Base-by-base conservation (phyloP, 1,140 invertebrate species). In the Aricia agestis region DNA sequence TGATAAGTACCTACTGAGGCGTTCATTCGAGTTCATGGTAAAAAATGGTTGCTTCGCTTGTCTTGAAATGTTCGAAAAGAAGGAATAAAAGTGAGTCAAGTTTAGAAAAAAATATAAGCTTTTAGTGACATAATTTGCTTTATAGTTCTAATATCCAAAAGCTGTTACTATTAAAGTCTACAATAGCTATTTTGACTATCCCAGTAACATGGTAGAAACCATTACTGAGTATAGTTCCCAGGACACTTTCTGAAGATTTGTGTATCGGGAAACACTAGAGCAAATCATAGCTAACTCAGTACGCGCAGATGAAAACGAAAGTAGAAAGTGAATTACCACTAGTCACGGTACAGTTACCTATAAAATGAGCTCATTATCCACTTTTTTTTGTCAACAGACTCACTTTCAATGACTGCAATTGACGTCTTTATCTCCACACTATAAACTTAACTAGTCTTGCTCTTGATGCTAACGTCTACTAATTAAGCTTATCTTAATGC, bases 281-380 rank as follows among this genome's bases (percentile, higher is more conserved):
- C 6, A 63, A 19, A 9, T 10, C 59, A 63, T 10, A 63, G 59
- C 59, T 63, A n/a, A 19, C 59, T 63, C 59, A 63, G 17, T 19
- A 63, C 59, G 59, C 59, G 59, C 59, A 11, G 19, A 63, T 19
- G 59, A 63, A 63, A 63, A 63, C 59, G 59, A 63, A 63, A 63
- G 59, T 63, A 63, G 59, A 63, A 63, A 63, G 59, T 63, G 59
- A 63, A 63, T 63, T 19, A 17, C 59, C 11, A 63, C 59, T 63
- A 63, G 59, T 63, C 59, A 63, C 59, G 59, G 59, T 63, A 63
- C 59, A 63, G 59, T 63, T 63, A 19, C 59, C 59, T 63, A 63
- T 63, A 63, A 63, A 63, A 25, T 19, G 59, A 59, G 2, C 58
- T 63, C 59, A 63, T 63, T 63, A 63, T 18, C 59, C 19, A 25